Base-by-base conservation (phyloP, 2,113 vertebrate genomes). In the Elanus axillaris region DNA sequence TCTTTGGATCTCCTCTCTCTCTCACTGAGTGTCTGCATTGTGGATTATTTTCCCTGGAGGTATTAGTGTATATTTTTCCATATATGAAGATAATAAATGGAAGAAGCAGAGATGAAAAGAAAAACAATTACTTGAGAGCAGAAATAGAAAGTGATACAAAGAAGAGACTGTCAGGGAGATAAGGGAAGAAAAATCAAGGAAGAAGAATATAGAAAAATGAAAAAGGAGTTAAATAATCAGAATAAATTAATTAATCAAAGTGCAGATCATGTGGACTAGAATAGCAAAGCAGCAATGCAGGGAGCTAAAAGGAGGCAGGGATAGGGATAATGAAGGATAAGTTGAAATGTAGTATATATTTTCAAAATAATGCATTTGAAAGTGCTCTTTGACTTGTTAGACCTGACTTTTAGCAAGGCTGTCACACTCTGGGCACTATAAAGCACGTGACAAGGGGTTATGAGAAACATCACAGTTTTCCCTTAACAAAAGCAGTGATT, bases 241-340 rank as follows among this genome's bases (percentile, higher is more conserved):
- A 97, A 97, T 97, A 97, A 95, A 97, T 97, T 97, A 97, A 97
- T 97, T 97, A 97, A 97, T 95, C 96, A 97, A 95, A 96, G 91
- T 82, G 71, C 84, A 95, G 84, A 95, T 97, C 84, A 88, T 93
- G 91, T 94, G 71, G 95, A 85, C 84, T 85, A 85, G 97, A 97
- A 97, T 96, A 97, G 91, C 91, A 96, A 97, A 94, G 58, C 88
- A 89, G 79, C 66, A 85, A 56, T 60, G 73, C 58, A 76, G 91
- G 82, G 62, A 79, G 87, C 86, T 93, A 77, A 89, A 93, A 95
- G 58, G 71, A 95, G 91, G 56, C 45, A 43, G 63, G 45, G 42
- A 25, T 69, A 86, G 79, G 32, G 50, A 78, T 91, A 91, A 89
- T 59, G 68, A 96, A 86, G 56, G n/a, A 76, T 72, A 90, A 82